Base-by-base conservation (phyloP, 1,140 invertebrate genomes). In the Tribolium castaneum region DNA sequence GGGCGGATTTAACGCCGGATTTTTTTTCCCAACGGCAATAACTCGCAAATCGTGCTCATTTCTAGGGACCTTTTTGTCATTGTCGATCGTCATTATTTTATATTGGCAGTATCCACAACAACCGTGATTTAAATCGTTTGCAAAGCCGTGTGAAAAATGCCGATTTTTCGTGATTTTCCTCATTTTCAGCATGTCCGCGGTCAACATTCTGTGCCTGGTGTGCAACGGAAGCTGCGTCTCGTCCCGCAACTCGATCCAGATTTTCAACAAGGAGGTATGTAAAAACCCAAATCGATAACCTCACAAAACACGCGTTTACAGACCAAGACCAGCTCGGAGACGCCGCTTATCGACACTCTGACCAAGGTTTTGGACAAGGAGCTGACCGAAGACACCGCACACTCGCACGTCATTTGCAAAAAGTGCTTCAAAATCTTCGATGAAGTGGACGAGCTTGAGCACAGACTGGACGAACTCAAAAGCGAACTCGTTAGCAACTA, bases 391-490 rank as follows among this genome's bases (percentile, higher is more conserved):
- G 84, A 89, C 4, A 84, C 84, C 75, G 86, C 87, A 1, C 90
- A 91, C 82, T 90, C 89, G 14, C 83, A 86, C 59, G 84, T 91
- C 16, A 84, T 92, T 13, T 93, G 92, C 83, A 92, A 91, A 85
- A 92, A 92, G 80, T 93, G 92, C 82, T 92, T 87, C 80, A 90
- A 90, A 85, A 82, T 90, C 25, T 87, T 91, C 62, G 88, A 89
- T 79, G 91, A 93, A 87, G 87, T 90, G 35, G 90, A 92, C 80
- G 90, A 91, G 80, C 81, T 92, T 51, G 88, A 91, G 82, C 86
- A 76, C 9, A 78, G 84, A 51, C 54, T 82, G 10, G 30, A 34
- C 2, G 82, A 83, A 51, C 84, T 82, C 3, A 85, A 83, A 78
- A 74, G 66, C 7, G 84, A 87, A 62, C 30, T 87, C n/a, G 71